Percentiles rank a stretch among this genome's conserved stretches.
Evolutionary conservation across 2,888 invertebrate genomes (phyloP).

Genomic region (Crematogaster levior): DNA sequence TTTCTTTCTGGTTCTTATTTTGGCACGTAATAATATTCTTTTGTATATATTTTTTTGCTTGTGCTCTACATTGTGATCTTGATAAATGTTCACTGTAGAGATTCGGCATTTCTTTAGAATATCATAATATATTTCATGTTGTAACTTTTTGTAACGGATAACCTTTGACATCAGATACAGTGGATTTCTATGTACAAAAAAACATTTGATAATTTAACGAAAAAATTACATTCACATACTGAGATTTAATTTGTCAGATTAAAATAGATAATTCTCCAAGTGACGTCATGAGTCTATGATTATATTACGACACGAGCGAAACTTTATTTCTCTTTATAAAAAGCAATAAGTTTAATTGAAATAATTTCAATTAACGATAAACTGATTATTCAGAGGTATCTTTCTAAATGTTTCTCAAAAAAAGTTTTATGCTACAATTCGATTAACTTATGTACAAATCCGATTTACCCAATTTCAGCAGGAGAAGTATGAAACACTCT

Average conservation of each 20-base stretch:
- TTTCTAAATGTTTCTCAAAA: neutral
- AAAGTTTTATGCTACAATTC: neutral
- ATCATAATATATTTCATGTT: slow-evolving; percentile 3
- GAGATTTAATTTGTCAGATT: neutral
- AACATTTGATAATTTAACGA: neutral
- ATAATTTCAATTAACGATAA: neutral
- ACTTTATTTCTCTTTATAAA: neutral
- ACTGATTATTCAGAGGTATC: neutral
- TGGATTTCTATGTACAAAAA: neutral
- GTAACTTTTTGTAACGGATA: neutral
- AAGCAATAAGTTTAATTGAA: neutral
- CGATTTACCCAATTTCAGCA: neutral
- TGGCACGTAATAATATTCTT: slow-evolving; percentile 29
- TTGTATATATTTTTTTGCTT: neutral
- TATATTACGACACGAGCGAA: neutral
- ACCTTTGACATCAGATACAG: neutral
- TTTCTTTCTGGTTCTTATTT: slow-evolving; percentile 13
- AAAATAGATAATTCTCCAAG: neutral
- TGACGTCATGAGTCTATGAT: neutral
- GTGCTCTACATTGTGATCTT: neutral
- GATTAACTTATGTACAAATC: neutral
- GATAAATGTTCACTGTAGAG: slow-evolving; percentile 3
- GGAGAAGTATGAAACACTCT: neutral
- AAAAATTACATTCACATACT: neutral
- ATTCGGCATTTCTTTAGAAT: neutral